phyloP scores from a whole-genome alignment of 2,797 vertebrate genomes.

The Cirrhinus molitorella region DNA sequence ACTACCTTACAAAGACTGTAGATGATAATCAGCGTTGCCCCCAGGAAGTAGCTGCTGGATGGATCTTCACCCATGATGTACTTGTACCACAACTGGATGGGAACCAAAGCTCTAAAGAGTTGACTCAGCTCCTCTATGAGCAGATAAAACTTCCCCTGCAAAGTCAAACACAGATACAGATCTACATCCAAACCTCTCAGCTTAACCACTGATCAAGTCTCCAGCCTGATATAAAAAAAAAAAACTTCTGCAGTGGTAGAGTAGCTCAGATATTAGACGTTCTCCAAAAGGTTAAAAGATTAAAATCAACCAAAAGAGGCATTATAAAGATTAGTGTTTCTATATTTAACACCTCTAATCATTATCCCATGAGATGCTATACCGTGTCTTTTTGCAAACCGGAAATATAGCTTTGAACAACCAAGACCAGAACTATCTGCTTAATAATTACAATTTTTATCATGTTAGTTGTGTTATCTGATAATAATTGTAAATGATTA shows the following conservation, averaged over 20 bases:
- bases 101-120: slow-evolving; percentile 93
- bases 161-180: slow-evolving; percentile 23
- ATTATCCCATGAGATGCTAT: neutral
- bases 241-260: neutral
- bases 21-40: slow-evolving; percentile 91
- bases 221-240: neutral
- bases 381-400: neutral
- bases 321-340: neutral
- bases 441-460: no score
- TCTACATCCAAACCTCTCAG: neutral
- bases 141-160: slow-evolving; percentile 94
- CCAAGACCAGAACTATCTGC: neutral
- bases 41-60: slow-evolving; percentile 93
- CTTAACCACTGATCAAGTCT: neutral
- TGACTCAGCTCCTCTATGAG: slow-evolving; percentile 98
- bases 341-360: neutral
- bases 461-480: neutral
- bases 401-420: neutral
- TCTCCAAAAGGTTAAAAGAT: neutral
- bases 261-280: neutral
- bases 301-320: neutral
- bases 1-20: slow-evolving; percentile 97
- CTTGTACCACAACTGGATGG: slow-evolving; percentile 98
- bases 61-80: slow-evolving; percentile 98
- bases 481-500: neutral